Evolutionary conservation across 1,140 invertebrate genomes (phyloP), one percentile per base, ranked within the genome.

Genomic region (Cecropterus lyciades): DNA sequence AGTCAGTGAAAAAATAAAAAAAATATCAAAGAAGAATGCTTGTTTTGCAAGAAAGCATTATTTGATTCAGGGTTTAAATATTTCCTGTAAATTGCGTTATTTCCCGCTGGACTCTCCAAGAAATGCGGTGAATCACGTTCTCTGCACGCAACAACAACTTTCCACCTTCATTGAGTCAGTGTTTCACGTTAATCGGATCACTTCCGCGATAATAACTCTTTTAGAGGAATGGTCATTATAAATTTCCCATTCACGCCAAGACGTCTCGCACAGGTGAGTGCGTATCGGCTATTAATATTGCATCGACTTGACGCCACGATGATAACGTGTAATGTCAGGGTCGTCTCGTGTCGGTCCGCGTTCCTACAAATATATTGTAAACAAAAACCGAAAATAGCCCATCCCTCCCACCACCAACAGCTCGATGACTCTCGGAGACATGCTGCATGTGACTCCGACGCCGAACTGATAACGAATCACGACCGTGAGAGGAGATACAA

Each of bases 271-370:
- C 67, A 69, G 62, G 71, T 65, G 65, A 75, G 56, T 70, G 67
- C 57, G 65, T 74, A 59, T 64, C 43, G 9, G 43, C 33, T 70
- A 72, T 67, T 72, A 73, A 73, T 73, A 79, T 70, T 68, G 75
- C 70, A 73, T 66, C 40, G 73, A 62, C 42, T 65, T 73, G 67
- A 65, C 57, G 69, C 57, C 49, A 55, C 42, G 49, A 55, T 70
- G 72, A 69, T 73, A 70, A 63, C 67, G 55, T 55, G 66, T 60
- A 72, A 75, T 73, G 70, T 76, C 76, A 79, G 67, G 76, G 76
- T 24, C 76, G 70, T 49, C 60, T 45, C 51, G 56, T 59, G 69
- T 65, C 66, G 42, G 52, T 65, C 46, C 42, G 56, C 43, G 43
- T 33, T 59, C 56, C 24, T 27, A n/a, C 56, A 24, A 59, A 59